phyloP scores from a whole-genome alignment of 2,797 vertebrate genomes.

The Sarcophilus harrisii region DNA sequence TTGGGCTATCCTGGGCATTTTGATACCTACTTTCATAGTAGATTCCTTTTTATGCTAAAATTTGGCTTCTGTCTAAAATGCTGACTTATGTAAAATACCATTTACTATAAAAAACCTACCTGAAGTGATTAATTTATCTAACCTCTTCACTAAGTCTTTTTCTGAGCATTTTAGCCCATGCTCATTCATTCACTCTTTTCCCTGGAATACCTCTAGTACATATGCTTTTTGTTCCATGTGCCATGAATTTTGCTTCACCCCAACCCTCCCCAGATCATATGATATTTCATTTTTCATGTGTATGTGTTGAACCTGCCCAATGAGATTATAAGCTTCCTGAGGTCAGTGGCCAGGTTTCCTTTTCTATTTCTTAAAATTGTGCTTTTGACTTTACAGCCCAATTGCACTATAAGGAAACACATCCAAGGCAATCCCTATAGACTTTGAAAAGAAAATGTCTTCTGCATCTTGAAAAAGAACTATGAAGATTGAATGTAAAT shows the following conservation, averaged over 20 bases:
- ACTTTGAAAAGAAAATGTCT: too few relatives aligned
- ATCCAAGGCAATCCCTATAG: too few relatives aligned
- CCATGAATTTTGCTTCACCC: too few relatives aligned
- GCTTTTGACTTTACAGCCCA: not conserved
- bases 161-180: not conserved
- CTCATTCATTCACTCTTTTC: not conserved
- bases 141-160: not conserved
- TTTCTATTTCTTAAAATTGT: not conserved
- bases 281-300: not conserved
- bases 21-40: not conserved
- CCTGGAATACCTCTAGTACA: not conserved
- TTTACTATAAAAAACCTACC: not conserved
- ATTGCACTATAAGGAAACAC: not conserved
- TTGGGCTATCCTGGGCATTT: not conserved
- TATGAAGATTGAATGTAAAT: too few relatives aligned
- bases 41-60: not conserved
- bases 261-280: not conserved
- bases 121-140: not conserved
- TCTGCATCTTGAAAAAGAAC: too few relatives aligned
- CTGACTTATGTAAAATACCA: not conserved
- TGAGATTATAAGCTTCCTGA: not conserved
- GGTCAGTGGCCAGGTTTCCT: not conserved
- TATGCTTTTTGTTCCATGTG: not conserved
- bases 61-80: not conserved
- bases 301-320: not conserved